phyloP scores from a whole-genome alignment of 2,888 invertebrate genomes.

The Tethea ocularis region DNA sequence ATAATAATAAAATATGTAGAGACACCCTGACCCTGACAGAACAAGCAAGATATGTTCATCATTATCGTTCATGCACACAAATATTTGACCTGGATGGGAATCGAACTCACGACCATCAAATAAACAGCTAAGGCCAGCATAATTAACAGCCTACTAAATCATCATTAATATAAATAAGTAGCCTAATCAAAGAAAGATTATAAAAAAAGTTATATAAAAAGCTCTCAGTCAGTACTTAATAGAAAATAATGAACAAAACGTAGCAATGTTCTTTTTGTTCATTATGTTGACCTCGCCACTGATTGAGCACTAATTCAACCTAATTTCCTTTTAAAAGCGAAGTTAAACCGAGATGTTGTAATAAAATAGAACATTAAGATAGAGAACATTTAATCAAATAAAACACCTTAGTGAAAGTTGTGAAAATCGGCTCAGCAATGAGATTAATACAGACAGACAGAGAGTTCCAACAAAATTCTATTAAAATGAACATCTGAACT shows the following conservation, averaged over 20 bases:
- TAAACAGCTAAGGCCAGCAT: too few relatives aligned
- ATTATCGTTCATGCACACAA: too few relatives aligned
- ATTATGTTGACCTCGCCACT: neutral
- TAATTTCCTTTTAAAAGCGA: neutral
- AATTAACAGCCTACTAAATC: too few relatives aligned
- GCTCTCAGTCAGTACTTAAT: neutral
- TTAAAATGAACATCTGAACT: conserved; percentile 57
- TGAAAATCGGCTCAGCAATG: conserved; percentile 29
- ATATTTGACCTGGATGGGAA: too few relatives aligned
- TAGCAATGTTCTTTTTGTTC: neutral
- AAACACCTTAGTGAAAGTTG: conserved; percentile 36
- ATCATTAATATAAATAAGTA: too few relatives aligned
- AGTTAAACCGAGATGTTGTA: conserved; percentile 10
- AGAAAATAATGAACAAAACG: neutral
- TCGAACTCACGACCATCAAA: too few relatives aligned
- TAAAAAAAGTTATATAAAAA: neutral
- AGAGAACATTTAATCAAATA: conserved; percentile 40
- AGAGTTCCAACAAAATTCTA: conserved; percentile 49
- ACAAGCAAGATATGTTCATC: too few relatives aligned
- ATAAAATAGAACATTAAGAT: conserved; percentile 24
- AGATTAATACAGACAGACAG: conserved; percentile 36
- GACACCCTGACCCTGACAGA: too few relatives aligned
- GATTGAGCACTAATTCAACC: neutral
- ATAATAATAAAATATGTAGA: too few relatives aligned
- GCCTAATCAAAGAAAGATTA: neutral